These are phyloP conservation scores for Edolisoma coerulescens DNA, from an alignment of 2,113 vertebrate species.

Conservation along the genomic window DNA sequence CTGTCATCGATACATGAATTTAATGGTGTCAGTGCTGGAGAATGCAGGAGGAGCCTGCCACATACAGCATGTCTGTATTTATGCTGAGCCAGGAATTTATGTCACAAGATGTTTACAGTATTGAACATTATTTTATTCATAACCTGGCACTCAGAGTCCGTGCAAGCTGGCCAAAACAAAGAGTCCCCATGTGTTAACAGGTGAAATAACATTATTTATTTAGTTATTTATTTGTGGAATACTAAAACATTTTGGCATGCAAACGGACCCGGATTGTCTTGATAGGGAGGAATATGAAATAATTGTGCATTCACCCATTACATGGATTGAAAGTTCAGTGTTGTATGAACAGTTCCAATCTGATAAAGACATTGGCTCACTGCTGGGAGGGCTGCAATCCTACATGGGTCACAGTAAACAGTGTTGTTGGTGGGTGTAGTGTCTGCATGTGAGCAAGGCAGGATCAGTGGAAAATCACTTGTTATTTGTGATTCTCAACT, in stretches of 20 bases:
- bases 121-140: slow-evolving; percentile 31
- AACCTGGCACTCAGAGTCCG: not conserved
- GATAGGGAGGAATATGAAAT: not conserved
- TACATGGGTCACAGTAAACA: not conserved
- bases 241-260: not conserved
- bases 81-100: slow-evolving; percentile 44
- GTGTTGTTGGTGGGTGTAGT: not conserved
- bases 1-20: not conserved
- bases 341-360: slow-evolving; percentile 1
- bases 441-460: not conserved
- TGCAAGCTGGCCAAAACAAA: slow-evolving; percentile 17
- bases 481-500: not conserved
- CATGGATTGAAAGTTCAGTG: not conserved
- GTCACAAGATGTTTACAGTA: slow-evolving; percentile 31
- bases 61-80: slow-evolving; percentile 9
- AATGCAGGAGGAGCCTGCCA: slow-evolving; percentile 16
- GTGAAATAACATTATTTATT: slow-evolving; percentile 43
- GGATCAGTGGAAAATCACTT: not conserved
- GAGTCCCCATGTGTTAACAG: slow-evolving; percentile 33
- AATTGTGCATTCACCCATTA: not conserved
- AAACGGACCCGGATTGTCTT: not conserved
- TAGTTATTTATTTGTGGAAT: slow-evolving; percentile 3
- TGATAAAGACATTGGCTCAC: slow-evolving; percentile 20
- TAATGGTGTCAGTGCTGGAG: not conserved
- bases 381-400: not conserved